These are phyloP conservation scores for Diploscapter pachys DNA, from an alignment of 1,140 invertebrate species.

Conservation along the genomic window DNA sequence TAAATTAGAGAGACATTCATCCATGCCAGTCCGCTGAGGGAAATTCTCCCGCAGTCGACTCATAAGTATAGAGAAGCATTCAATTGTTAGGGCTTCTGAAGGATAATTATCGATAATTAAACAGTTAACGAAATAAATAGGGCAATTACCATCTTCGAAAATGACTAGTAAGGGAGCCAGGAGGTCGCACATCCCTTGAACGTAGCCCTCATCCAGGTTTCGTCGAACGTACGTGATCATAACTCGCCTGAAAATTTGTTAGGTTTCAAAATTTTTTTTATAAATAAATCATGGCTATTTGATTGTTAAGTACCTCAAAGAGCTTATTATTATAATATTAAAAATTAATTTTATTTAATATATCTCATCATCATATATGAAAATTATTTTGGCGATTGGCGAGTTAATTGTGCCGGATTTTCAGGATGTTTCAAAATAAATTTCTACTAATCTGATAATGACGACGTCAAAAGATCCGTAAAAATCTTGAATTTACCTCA, in stretches of 20 bases:
- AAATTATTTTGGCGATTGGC: too few species aligned
- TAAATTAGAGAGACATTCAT: conserved; percentile 91
- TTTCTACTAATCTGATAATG: too few species aligned
- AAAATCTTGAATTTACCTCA: conserved; percentile 63
- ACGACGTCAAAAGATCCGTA: too few species aligned
- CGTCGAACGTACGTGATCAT: conserved; percentile 97
- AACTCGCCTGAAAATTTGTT: conserved; percentile 67
- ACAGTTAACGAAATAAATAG: too few species aligned
- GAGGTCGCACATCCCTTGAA: conserved; percentile 84
- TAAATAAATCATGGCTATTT: too few species aligned
- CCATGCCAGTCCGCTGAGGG: conserved; percentile 86
- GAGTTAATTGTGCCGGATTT: too few species aligned
- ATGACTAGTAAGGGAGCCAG: conserved; percentile 85
- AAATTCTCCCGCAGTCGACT: conserved; percentile 83
- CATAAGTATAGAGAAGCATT: conserved; percentile 86
- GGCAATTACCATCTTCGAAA: conserved; percentile 72
- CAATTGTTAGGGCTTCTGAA: conserved; percentile 80
- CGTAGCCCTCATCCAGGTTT: conserved; percentile 73
- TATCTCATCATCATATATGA: too few species aligned
- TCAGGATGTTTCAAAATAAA: too few species aligned
- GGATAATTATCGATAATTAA: background rate
- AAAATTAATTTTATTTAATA: too few species aligned
- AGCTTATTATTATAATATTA: too few species aligned
- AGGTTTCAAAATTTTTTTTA: too few species aligned
- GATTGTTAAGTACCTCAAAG: too few species aligned